These are phyloP conservation scores for Vimba vimba DNA, from an alignment of 2,113 vertebrate genomes.

Conservation along the genomic window DNA sequence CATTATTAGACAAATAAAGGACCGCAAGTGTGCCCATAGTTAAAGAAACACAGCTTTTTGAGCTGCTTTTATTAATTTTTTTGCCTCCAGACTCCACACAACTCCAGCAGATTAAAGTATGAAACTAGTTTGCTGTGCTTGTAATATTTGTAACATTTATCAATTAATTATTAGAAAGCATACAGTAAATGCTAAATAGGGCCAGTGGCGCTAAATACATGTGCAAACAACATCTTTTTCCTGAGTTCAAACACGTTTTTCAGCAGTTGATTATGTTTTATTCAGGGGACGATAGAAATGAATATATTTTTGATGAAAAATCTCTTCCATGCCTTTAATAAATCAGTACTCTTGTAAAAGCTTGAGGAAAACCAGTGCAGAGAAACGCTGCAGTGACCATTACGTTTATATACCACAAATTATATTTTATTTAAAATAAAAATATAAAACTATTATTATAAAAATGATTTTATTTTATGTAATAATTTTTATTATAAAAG, in stretches of 20 bases:
- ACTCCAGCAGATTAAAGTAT: background rate
- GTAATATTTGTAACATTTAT: background rate
- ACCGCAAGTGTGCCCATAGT: background rate
- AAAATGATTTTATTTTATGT: too few species aligned
- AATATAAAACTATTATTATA: too few species aligned
- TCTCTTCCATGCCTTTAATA: conserved; percentile 60
- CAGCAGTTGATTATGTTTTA: conserved; percentile 59
- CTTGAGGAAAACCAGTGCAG: conserved; percentile 34
- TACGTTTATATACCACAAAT: background rate
- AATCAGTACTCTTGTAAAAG: conserved; percentile 58
- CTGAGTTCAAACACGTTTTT: conserved; percentile 37
- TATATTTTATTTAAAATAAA: background rate
- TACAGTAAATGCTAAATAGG: conserved; percentile 1
- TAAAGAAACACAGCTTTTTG: background rate
- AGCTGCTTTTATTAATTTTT: background rate
- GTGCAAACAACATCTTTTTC: conserved; percentile 23
- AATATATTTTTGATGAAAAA: conserved; percentile 68
- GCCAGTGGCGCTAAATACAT: conserved; percentile 5
- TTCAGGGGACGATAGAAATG: conserved; percentile 52
- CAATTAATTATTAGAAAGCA: background rate
- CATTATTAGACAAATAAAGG: background rate
- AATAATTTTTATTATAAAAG: too few species aligned
- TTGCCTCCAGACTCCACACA: background rate
- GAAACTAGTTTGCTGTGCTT: background rate
- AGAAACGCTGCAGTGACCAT: background rate